phyloP scores from a whole-genome alignment of 2,888 invertebrate species.

The Rotaria sp. region DNA sequence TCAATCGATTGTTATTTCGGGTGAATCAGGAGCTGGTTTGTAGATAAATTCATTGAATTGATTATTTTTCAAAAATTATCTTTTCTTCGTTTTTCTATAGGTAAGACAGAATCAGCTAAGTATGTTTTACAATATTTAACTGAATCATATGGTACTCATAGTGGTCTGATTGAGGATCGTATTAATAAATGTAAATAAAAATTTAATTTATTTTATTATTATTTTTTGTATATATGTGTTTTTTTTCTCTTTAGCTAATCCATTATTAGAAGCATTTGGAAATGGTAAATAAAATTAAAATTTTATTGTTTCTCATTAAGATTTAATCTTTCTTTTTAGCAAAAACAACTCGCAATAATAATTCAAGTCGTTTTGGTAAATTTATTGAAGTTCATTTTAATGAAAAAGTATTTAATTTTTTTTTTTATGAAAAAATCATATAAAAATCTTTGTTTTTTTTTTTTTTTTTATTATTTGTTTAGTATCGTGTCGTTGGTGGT shows the following conservation, averaged over 20 bases:
- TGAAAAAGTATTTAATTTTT: conserved; percentile 49
- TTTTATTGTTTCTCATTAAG: neutral
- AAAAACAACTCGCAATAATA: conserved; percentile 93
- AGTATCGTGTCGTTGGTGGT: conserved; percentile 66
- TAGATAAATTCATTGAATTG: neutral
- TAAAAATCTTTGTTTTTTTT: conserved; percentile 51
- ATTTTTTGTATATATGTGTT: conserved; percentile 50
- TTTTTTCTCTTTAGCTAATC: conserved; percentile 72
- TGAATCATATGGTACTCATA: conserved; percentile 75
- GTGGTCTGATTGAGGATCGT: conserved; percentile 86
- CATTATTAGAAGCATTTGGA: conserved; percentile 81
- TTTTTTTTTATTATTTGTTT: conserved; percentile 61
- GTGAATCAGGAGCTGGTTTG: conserved; percentile 79
- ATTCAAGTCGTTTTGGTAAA: conserved; percentile 93
- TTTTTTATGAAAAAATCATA: neutral
- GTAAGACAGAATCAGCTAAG: conserved; percentile 97
- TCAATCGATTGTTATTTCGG: conserved; percentile 89
- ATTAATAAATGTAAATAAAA: conserved; percentile 74
- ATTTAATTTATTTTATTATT: neutral
- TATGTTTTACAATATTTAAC: conserved; percentile 88
- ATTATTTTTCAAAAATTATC: neutral
- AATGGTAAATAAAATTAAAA: conserved; percentile 60
- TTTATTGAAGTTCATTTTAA: conserved; percentile 98
- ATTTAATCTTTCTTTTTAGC: conserved; percentile 50
- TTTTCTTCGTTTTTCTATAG: neutral